Base-by-base conservation (phyloP, 2,888 invertebrate genomes). In the Erebia palarica region DNA sequence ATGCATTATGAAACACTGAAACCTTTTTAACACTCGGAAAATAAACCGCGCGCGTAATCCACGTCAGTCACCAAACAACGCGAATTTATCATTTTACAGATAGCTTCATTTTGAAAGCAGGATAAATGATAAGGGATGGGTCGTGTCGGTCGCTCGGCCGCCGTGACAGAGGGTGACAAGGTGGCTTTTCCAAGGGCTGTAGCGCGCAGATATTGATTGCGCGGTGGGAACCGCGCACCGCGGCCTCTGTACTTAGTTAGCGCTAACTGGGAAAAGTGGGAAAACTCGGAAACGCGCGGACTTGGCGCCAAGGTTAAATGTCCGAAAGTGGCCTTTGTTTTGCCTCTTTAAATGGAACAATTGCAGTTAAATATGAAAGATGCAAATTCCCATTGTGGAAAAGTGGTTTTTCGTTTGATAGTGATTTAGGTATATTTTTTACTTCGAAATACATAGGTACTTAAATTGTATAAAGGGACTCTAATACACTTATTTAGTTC, bases 1-100 rank as follows among this genome's bases (percentile, higher is more conserved):
- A 96, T 98, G 98, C 99, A 99, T 99, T 76, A 75, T 82, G 76
- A 78, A 78, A 80, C 81, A 78, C 78, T 78, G 69, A 65, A 72
- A 70, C 74, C 47, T 57, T 65, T 42, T 74, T 61, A 78, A 77
- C 78, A 79, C 78, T 78, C 77, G 63, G 76, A 42, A 10, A 49
- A 44, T 53, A 65, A 72, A 75, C 74, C 80, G 76, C 81, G 78
- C 80, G 81, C 80, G 78, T 67, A 68, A 53, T 51, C 65, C 73
- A 63, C 70, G 67, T 58, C 70, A 68, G 71, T 69, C 69, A 69
- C 71, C 67, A 47, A 55, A 70, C 59, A 64, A 59, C 21, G 57
- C 67, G 58, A 70, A 55, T 70, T 73, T 72, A 72, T 76, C 87
- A 88, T 89, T 80, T 86, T 84, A 83, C 77, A 75, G 42, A 71